Evolutionary conservation across 2,113 vertebrate genomes (phyloP), one percentile per base, ranked within the genome.

Genomic region (Setophaga petechia): DNA sequence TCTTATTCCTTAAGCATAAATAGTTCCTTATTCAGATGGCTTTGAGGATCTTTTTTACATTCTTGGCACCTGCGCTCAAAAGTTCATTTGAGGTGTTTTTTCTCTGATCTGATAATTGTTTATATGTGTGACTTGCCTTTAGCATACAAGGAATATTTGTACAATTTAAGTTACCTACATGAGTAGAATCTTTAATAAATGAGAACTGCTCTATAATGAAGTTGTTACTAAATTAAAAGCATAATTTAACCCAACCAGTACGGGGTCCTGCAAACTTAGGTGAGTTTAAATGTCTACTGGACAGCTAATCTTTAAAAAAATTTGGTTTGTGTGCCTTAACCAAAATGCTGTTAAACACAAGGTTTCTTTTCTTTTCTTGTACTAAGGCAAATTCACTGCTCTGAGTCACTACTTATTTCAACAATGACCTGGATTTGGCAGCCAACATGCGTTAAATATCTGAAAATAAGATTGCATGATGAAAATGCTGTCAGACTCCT

Each of bases 391-490:
- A 80, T 74, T 88, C 59, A 43, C 19, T 71, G 43, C 20, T 67
- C 79, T 92, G 59, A 95, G 39, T 95, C 79, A 88, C 47, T 84
- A 20, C 75, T 88, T 90, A 71, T 62, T 84, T 94, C 72, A 93
- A 6, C 1, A 19, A 83, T 86, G 67, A 94, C 68, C 68, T 90
- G 41, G 30, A 65, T 88, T 95, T 90, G 68, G 94, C 72, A 81
- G 52, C 41, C 65, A 95, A 20, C 46, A 89, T 93, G 52, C 30
- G 52, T 74, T 80, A 84, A 67, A 86, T 86, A 39, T 88, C 84
- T 84, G 89, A 95, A 95, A 96, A 95, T 86, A 95, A 67, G 47
- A 65, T 33, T 75, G 44, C 20, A 47, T 75, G 81, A 94, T 84
- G 57, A 95, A 95, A 94, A 93, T 21, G 33, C 72, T 91, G 74